These are phyloP conservation scores for Acholoe squamosa DNA, from an alignment of 2,888 invertebrate genomes.

Conservation along the genomic window DNA sequence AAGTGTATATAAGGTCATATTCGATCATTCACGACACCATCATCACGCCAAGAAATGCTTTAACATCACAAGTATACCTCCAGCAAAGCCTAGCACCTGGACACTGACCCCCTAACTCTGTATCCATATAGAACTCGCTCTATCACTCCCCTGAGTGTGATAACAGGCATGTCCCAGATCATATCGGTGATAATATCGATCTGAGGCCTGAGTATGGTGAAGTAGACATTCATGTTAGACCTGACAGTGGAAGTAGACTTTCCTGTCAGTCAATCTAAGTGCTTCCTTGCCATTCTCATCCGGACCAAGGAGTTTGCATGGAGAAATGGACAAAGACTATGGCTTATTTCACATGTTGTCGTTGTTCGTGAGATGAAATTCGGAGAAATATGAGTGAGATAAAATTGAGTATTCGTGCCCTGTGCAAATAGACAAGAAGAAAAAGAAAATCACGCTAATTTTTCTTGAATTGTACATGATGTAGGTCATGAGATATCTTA, in stretches of 20 bases:
- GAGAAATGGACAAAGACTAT: not conserved
- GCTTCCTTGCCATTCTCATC: too few species aligned
- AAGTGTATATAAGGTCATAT: too few species aligned
- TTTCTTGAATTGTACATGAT: too few species aligned
- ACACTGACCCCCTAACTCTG: not conserved
- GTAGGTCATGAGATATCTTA: too few species aligned
- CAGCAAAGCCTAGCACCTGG: not conserved
- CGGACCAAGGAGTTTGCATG: too few species aligned
- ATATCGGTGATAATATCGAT: not conserved
- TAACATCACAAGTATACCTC: not conserved
- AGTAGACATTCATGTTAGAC: not conserved
- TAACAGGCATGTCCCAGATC: not conserved
- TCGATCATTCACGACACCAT: too few species aligned
- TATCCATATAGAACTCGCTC: not conserved
- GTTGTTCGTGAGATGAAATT: too few species aligned
- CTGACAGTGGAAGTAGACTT: not conserved
- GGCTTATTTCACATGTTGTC: not conserved
- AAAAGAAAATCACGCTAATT: too few species aligned
- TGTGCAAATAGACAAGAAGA: too few species aligned
- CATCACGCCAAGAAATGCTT: too few species aligned
- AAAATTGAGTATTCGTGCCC: too few species aligned
- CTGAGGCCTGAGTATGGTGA: not conserved
- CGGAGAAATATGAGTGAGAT: too few species aligned
- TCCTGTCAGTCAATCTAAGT: not conserved
- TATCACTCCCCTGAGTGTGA: not conserved